Evolutionary conservation across 2,797 vertebrate genomes (phyloP).

Genomic region (Hippoglossus hippoglossus): DNA sequence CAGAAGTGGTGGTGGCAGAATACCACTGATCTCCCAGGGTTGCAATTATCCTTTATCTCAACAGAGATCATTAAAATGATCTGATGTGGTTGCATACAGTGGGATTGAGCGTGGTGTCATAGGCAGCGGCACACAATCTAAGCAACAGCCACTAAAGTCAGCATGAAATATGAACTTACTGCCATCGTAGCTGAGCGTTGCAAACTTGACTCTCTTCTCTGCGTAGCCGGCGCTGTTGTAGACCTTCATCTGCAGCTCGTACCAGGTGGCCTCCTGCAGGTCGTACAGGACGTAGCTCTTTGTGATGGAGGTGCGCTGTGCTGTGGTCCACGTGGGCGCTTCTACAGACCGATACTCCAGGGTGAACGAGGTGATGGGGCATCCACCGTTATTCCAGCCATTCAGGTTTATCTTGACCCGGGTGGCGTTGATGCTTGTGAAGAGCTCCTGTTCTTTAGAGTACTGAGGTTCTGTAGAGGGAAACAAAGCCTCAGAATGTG

Average conservation of each 20-base stretch:
- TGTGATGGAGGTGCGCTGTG: constrained; percentile 93
- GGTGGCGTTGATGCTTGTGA: constrained; percentile 93
- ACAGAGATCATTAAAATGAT: constrained; percentile 25
- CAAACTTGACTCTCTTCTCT: constrained; percentile 95
- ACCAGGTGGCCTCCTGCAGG: constrained; percentile 97
- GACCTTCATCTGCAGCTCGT: constrained; percentile 95
- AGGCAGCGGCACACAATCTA: constrained; percentile 15
- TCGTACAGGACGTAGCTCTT: constrained; percentile 96
- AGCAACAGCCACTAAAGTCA: constrained; percentile 33
- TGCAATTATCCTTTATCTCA: neutral
- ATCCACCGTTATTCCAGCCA: constrained; percentile 97
- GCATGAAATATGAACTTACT: constrained; percentile 86
- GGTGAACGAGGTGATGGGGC: constrained; percentile 95
- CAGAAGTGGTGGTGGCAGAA: no score
- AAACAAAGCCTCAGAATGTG: neutral
- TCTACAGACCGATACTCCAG: constrained; percentile 93
- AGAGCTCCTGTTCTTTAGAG: constrained; percentile 97
- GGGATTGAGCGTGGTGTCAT: constrained; percentile 26
- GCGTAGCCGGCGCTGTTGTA: constrained; percentile 97
- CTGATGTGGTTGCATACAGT: constrained; percentile 20
- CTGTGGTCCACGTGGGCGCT: constrained; percentile 91
- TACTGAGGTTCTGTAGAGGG: constrained; percentile 92
- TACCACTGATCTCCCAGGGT: no score
- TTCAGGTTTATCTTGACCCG: constrained; percentile 93
- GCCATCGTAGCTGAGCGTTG: constrained; percentile 95